Conservation (phyloP, 2,113 vertebrate genomes). For the Orthonyx spaldingii region DNA sequence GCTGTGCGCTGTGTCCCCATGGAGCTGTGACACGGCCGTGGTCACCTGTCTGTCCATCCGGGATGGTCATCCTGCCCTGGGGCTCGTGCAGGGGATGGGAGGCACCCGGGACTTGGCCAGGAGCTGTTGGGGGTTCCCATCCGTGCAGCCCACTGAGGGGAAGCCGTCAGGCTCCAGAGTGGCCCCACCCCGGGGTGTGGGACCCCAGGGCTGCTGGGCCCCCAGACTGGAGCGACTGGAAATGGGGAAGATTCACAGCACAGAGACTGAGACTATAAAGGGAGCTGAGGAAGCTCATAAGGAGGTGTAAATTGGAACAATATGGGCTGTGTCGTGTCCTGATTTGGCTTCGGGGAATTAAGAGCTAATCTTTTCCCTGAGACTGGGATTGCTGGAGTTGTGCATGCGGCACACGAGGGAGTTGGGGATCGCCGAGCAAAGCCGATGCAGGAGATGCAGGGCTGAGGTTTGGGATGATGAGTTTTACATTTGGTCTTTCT, state of each 20-base stretch:
- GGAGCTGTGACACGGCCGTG: rapidly evolving
- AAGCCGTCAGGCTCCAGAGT: rapidly evolving
- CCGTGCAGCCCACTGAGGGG: not conserved
- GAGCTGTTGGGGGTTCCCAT: not conserved
- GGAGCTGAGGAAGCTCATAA: slow-evolving; percentile 66
- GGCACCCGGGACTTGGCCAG: not conserved
- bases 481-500: slow-evolving; percentile 22
- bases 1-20: rapidly evolving
- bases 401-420: slow-evolving; percentile 19
- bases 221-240: not conserved
- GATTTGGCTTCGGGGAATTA: slow-evolving; percentile 66
- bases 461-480: not conserved
- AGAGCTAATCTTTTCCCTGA: slow-evolving; percentile 64
- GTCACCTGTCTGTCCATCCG: rapidly evolving
- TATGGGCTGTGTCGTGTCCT: slow-evolving; percentile 64
- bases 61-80: not conserved
- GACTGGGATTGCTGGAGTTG: slow-evolving; percentile 43
- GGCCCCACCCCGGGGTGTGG: rapidly evolving
- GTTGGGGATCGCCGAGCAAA: not conserved
- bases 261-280: slow-evolving; percentile 60
- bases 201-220: not conserved
- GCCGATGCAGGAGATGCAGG: slow-evolving; percentile 4
- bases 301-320: slow-evolving; percentile 70
- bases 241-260: slow-evolving; percentile 51
- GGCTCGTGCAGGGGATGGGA: rapidly evolving